phyloP scores from a whole-genome alignment of 2,113 vertebrate species.

The Platichthys stellatus region DNA sequence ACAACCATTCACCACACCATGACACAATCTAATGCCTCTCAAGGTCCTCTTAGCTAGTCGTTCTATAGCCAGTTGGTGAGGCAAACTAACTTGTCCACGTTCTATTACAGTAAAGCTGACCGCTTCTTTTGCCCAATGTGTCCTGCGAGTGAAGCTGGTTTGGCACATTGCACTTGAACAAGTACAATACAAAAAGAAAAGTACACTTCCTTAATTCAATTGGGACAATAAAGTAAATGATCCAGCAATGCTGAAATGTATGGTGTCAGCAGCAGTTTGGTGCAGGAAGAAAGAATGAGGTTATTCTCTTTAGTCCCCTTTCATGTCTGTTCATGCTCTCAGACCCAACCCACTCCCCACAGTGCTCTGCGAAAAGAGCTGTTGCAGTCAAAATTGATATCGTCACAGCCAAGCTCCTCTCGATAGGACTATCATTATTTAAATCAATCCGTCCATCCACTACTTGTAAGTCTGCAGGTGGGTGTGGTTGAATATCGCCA shows the following conservation, averaged over 20 bases:
- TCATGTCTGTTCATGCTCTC: conserved; percentile 30
- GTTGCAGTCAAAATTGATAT: conserved; percentile 24
- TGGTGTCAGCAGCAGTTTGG: conserved; percentile 60
- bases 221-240: conserved; percentile 60
- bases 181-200: conserved; percentile 10
- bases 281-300: conserved; percentile 38
- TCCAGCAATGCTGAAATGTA: conserved; percentile 50
- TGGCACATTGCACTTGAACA: background rate
- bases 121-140: no score
- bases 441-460: conserved; percentile 9
- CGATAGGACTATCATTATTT: conserved; percentile 1
- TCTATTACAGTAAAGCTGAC: no score
- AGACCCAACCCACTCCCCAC: conserved; percentile 32
- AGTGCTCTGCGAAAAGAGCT: conserved; percentile 1
- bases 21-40: no score
- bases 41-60: no score
- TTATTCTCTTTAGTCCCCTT: conserved; percentile 49
- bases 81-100: no score
- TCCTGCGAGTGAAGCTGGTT: no score
- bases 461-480: conserved; percentile 17
- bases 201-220: conserved; percentile 38
- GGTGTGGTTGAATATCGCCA: conserved; percentile 26
- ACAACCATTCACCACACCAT: no score
- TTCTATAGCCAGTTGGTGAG: no score
- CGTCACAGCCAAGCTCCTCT: conserved; percentile 20